These are phyloP conservation scores for Podabrus alpinus DNA, from an alignment of 2,888 invertebrate genomes.

Conservation along the genomic window DNA sequence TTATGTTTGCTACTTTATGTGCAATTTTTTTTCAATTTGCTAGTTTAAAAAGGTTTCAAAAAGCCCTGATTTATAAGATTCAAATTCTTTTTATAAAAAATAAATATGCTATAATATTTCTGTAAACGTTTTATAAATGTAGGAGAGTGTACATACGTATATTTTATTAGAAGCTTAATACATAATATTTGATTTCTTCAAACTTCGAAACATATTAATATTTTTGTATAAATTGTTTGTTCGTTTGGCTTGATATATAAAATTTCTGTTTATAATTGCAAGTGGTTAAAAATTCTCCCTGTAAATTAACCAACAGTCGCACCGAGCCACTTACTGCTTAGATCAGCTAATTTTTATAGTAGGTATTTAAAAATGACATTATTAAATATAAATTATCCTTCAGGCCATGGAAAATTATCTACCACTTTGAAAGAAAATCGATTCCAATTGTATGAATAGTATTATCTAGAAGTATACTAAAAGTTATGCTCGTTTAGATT, in stretches of 20 bases:
- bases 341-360: too few species aligned
- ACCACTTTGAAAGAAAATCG: background rate
- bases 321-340: too few species aligned
- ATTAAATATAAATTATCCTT: background rate
- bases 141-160: background rate
- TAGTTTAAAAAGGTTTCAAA: background rate
- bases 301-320: too few species aligned
- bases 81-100: slow-evolving; percentile 1
- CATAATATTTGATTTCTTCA: background rate
- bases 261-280: too few species aligned
- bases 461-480: background rate
- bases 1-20: slow-evolving; percentile 2
- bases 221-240: too few species aligned
- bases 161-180: background rate
- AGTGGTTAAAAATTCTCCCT: too few species aligned
- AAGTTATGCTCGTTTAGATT: background rate
- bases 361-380: background rate
- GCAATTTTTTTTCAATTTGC: slow-evolving; percentile 5
- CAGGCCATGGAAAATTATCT: background rate
- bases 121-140: background rate
- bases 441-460: background rate
- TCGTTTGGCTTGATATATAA: too few species aligned
- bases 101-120: background rate
- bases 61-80: background rate
- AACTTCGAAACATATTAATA: background rate